Base-by-base conservation (phyloP, 2,888 invertebrate genomes). In the Sarcophaga rosellei region DNA sequence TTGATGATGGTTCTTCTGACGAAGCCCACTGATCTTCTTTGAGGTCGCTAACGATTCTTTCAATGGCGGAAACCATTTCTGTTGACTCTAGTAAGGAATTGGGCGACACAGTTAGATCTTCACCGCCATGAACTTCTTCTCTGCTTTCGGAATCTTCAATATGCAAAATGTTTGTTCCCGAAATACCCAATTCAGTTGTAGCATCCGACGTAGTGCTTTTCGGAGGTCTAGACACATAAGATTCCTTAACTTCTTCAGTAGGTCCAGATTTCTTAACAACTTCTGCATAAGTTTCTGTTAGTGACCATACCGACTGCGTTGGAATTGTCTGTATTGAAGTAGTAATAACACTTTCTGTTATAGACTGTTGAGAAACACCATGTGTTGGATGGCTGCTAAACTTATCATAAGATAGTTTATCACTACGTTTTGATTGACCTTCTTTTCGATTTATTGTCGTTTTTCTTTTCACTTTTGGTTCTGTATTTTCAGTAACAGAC, bases 241-340 rank as follows among this genome's bases (percentile, higher is more conserved):
- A 89, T 45, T 91, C 89, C 70, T 89, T 90, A 3, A 91, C 88
- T 10, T 89, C 89, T 17, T 89, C 88, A 4, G 65, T 74, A 45
- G 89, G 89, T 0, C 92, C 92, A 0, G 92, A 91, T 65, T 92
- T 92, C 70, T 86, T 91, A 0, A 93, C 91, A 59, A 93, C 90
- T 88, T 93, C 91, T 17, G 93, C 93, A 85, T 93, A 93, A 0
- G 93, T 92, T 88, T 93, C 93, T 4, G 91, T 89, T 47, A 84
- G 86, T 4, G 90, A 89, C 92, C 92, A 92, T 23, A 90, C 90
- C 6, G 91, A 90, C 0, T 90, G 89, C 59, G 85, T 17, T 10
- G 76, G 65, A 53, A 84, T 78, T 4, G 59, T 75, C 3, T 89
- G 85, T 23, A 21, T 70, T 59, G 78, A 73, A 21, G 25, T 0